Evolutionary conservation across 2,113 vertebrate genomes (phyloP).

Genomic region (Rhegmatorhina hoffmannsi): DNA sequence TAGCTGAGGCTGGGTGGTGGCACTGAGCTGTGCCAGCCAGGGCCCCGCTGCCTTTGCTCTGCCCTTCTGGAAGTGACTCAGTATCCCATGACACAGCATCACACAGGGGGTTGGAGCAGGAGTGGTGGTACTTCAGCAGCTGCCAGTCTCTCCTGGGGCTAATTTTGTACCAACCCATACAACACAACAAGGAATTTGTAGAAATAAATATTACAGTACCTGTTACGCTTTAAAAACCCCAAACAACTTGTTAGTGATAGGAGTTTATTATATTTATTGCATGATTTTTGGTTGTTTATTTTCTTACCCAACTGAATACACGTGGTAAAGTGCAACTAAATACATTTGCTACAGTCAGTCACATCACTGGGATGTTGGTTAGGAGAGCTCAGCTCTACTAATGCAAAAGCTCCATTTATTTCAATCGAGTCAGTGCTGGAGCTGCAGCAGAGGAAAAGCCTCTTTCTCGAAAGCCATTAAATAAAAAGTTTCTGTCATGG

Average conservation of each 20-base stretch:
- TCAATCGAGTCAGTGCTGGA: background rate
- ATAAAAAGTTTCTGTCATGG: conserved; percentile 30
- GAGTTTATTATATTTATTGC: background rate
- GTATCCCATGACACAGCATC: accelerated
- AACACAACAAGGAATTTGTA: accelerated
- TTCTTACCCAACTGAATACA: accelerated
- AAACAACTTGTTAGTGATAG: too few relatives aligned
- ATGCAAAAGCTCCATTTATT: background rate
- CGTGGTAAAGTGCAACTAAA: background rate
- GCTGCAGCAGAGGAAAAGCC: background rate
- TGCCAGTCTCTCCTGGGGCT: background rate
- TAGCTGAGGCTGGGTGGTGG: background rate
- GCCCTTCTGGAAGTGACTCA: background rate
- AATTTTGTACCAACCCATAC: accelerated
- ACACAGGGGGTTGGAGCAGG: accelerated
- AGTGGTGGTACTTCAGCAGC: accelerated
- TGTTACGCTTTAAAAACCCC: background rate
- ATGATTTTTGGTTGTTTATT: background rate
- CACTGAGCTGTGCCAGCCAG: accelerated
- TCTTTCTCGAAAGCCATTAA: background rate
- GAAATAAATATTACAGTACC: background rate
- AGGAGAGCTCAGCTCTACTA: background rate
- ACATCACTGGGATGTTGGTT: background rate
- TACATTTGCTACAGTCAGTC: background rate
- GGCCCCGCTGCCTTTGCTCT: background rate